phyloP scores from a whole-genome alignment of 2,888 invertebrate species.

The Thumatha senex region DNA sequence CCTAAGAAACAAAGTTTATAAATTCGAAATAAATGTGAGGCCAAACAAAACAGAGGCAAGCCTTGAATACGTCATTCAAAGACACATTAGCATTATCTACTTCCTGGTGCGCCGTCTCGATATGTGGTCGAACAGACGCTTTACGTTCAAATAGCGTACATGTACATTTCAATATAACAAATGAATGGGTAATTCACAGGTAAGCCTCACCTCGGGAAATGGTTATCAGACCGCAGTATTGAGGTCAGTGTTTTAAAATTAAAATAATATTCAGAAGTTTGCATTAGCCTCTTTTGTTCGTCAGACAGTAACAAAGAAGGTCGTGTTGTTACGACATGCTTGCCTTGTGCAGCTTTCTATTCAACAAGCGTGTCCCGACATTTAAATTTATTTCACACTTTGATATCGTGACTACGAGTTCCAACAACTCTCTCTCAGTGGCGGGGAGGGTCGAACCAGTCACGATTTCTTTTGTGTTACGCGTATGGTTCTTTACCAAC shows the following conservation, averaged over 20 bases:
- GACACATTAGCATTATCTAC: constrained; percentile 76
- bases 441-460: constrained; percentile 73
- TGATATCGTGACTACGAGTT: constrained; percentile 64
- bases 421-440: constrained; percentile 72
- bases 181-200: constrained; percentile 51
- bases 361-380: constrained; percentile 77
- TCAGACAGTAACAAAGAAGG: constrained; percentile 75
- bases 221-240: constrained; percentile 73
- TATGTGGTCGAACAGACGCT: constrained; percentile 57
- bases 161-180: constrained; percentile 48
- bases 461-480: constrained; percentile 72
- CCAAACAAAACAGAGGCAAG: constrained; percentile 69
- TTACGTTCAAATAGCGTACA: constrained; percentile 40
- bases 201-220: constrained; percentile 59
- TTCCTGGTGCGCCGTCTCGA: constrained; percentile 72
- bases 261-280: constrained; percentile 60
- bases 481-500: constrained; percentile 53
- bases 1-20: constrained; percentile 66
- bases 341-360: constrained; percentile 82
- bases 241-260: constrained; percentile 67
- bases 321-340: constrained; percentile 77
- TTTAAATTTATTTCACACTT: constrained; percentile 80
- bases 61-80: constrained; percentile 80
- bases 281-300: constrained; percentile 75
- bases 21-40: constrained; percentile 65